Base-by-base conservation (phyloP, 2,888 invertebrate species). In the Drepanosiphum platanoidis region DNA sequence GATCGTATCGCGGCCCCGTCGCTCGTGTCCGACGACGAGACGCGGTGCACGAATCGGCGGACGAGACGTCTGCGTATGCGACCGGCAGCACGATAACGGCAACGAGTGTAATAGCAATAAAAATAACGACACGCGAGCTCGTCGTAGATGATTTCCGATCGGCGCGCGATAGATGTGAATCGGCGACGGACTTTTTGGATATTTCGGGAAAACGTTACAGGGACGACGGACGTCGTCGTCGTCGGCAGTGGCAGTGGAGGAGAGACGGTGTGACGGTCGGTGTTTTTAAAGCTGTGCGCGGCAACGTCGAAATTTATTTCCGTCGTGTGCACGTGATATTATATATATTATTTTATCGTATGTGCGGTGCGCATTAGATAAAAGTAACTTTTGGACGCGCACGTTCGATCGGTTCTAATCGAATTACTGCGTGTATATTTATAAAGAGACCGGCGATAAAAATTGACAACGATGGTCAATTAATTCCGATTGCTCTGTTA, bases 381-480 rank as follows among this genome's bases (percentile, higher is more conserved):
- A 81, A 70, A 36, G 70, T 80, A 58, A 80, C 36, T 70, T 70
- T 81, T 22, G 52, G 58, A 71, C 52, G n/a, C 15, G 18, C 32
- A 22, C 36, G 22, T 52, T 81, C 70, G 80, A 81, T 81, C 52
- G 52, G 52, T 58, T 39, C 58, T 39, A 81, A 81, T 71, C 70
- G 70, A 81, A 81, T 81, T 81, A 58, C n/a, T 34, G 2, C n/a
- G 18, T 27, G 9, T 34, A 36, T 7, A 27, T 27, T 39, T 11
- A 15, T 1, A 52, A 22, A 4, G 64, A 22, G 22, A 8, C 68
- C 80, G 70, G 52, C 22, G 80, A 80, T 80, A 80, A 80, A 80
- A 80, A 80, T 32, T 80, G 80, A 80, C 70, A 58, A 80, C 22
- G 80, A 75, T 52, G 66, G 61, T 83, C 74, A 75, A 83, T 83